Conservation (phyloP, 2,113 vertebrate genomes). For the Brachionichthys hirsutus region DNA sequence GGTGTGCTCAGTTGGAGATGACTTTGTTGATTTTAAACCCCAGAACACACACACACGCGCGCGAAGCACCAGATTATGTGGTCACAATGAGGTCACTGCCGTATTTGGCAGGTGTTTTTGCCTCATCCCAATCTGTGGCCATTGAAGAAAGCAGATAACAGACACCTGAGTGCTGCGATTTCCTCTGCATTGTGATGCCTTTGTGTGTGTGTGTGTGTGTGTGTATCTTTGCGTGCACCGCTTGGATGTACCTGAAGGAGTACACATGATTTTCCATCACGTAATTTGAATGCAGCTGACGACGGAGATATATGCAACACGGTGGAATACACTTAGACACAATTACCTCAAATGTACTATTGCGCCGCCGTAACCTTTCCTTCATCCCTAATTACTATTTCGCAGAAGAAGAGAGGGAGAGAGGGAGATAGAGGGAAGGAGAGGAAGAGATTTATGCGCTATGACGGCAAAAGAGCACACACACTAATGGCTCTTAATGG, state of each 20-base stretch:
- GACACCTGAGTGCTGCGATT: conserved; percentile 46
- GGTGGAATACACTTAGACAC: conserved; percentile 56
- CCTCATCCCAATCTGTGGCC: conserved; percentile 33
- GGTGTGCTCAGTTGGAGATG: too few relatives aligned
- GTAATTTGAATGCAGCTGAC: conserved; percentile 49
- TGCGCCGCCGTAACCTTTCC: conserved; percentile 68
- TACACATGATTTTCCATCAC: conserved; percentile 24
- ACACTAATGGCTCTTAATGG: conserved; percentile 88
- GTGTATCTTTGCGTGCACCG: neutral
- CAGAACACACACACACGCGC: neutral
- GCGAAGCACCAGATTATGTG: conserved; percentile 8
- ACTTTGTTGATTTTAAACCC: neutral
- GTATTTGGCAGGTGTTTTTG: conserved; percentile 46
- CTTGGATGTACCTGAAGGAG: conserved; percentile 11
- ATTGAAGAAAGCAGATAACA: conserved; percentile 45
- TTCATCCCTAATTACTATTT: conserved; percentile 72
- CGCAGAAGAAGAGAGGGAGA: conserved; percentile 57
- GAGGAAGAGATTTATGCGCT: conserved; percentile 74
- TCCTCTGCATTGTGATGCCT: conserved; percentile 20
- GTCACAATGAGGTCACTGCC: conserved; percentile 42
- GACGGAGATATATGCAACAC: conserved; percentile 42
- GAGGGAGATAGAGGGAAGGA: conserved; percentile 40
- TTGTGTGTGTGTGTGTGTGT: conserved; percentile 10
- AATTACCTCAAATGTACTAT: conserved; percentile 59
- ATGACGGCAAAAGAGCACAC: conserved; percentile 70